Percentiles rank a stretch among this genome's conserved stretches.
phyloP scores from a whole-genome alignment of 2,113 vertebrate genomes.

The Benitochromis conjunctus region DNA sequence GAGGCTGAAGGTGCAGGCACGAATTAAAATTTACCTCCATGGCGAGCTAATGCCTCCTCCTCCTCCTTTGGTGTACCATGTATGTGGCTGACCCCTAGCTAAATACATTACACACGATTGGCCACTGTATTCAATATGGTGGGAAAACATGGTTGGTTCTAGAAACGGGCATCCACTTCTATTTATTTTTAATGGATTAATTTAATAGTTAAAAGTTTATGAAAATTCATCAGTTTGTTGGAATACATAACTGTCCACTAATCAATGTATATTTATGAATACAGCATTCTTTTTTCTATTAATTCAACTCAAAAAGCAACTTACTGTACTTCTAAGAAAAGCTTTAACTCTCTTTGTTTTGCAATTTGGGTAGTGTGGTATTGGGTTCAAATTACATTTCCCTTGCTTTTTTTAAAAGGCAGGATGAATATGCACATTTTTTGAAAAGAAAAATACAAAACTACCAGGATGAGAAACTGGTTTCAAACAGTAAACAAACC shows the following conservation, averaged over 20 bases:
- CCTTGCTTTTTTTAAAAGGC: not conserved
- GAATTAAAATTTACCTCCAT: not conserved
- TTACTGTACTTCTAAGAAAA: not conserved
- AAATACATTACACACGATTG: not conserved
- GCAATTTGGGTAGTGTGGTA: not conserved
- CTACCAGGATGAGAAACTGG: too few species aligned
- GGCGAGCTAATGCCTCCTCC: too few species aligned
- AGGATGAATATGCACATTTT: not conserved
- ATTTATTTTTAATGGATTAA: too few species aligned
- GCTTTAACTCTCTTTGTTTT: not conserved
- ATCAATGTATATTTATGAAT: too few species aligned
- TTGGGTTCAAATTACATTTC: not conserved
- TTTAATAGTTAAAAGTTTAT: too few species aligned
- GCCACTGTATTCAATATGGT: not conserved
- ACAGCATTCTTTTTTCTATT: not conserved
- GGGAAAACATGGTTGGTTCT: not conserved
- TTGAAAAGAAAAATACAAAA: not conserved
- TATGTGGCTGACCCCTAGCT: not conserved
- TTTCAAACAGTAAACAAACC: not conserved
- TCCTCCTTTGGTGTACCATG: not conserved
- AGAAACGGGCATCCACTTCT: rapidly evolving
- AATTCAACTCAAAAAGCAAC: too few species aligned
- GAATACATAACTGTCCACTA: too few species aligned
- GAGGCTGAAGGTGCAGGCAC: not conserved
- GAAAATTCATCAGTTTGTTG: too few species aligned